Base-by-base conservation (phyloP, 2,113 vertebrate genomes). In the Anoura caudifer region DNA sequence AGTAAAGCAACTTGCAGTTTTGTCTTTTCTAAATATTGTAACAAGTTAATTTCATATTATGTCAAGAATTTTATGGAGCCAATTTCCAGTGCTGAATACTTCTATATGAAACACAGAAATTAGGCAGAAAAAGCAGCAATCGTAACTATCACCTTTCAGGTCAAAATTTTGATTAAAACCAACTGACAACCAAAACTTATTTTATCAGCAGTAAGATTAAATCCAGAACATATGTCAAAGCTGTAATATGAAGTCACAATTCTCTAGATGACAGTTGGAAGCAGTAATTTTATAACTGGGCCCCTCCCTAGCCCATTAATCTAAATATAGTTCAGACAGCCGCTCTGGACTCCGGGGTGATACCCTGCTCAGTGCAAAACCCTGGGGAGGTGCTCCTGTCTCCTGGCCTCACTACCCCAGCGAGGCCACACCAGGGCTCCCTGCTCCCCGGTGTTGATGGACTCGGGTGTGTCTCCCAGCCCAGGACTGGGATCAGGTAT, bases 161-260 rank as follows among this genome's bases (percentile, higher is more conserved):
- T 95, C 92, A 91, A 88, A 90, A 76, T 56, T 88, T 38, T 97
- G 91, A 95, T 96, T 91, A 97, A 97, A 97, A 94, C 85, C 93
- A 98, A 97, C 73, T 93, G 94, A 93, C 73, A 85, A 90, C 9
- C 31, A 94, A 96, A 91, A 80, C n/a, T 45, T 38, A 69, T 85
- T 92, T 94, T 95, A 89, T 85, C 86, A 90, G 91, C 76, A 50
- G 72, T 20, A 61, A 92, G 85, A 86, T 73, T 79, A 92, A 96
- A 96, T 79, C 72, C 88, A 93, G 88, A 96, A 83, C 94, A 88
- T 31, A 47, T 69, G 94, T 95, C 76, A 88, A 70, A 61, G 77
- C 94, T 79, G 33, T 54, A 87, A 50, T 41, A 82, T 65, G 84
- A 97, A 92, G 77, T 95, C 94, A 75, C 84, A 72, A 26, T 92